A percentile compares a stretch with the other conserved stretches of the same genome.
These are phyloP conservation scores for Triplophysa yarkandensis DNA, from an alignment of 2,797 vertebrate genomes.

Conservation along the genomic window DNA sequence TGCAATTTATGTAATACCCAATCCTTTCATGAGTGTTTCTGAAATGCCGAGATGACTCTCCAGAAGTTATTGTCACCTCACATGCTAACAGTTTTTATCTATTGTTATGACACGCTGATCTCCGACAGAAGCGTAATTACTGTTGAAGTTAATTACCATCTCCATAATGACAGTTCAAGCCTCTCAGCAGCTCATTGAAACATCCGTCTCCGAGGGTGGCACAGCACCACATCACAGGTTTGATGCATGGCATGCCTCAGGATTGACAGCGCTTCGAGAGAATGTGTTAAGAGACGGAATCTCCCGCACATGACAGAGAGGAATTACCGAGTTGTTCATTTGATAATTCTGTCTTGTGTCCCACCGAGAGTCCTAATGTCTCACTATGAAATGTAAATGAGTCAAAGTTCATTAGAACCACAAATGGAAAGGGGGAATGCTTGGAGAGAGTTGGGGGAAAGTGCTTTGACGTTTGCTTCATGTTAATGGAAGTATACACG, in stretches of 20 bases:
- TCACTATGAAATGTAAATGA: slow-evolving; percentile 46
- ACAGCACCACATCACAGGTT: slow-evolving; percentile 42
- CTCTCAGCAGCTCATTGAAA: slow-evolving; percentile 83
- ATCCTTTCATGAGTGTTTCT: neutral
- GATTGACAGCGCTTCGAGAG: neutral
- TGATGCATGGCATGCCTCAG: slow-evolving; percentile 23
- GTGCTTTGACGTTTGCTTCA: neutral
- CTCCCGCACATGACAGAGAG: slow-evolving; percentile 16
- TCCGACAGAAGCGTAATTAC: slow-evolving; percentile 73
- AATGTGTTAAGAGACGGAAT: slow-evolving; percentile 16
- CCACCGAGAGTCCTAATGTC: slow-evolving; percentile 50
- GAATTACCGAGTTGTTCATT: slow-evolving; percentile 56
- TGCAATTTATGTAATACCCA: too few species aligned
- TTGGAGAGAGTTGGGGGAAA: neutral
- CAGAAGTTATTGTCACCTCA: slow-evolving; percentile 2
- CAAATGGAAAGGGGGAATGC: slow-evolving; percentile 50
- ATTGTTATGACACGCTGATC: slow-evolving; percentile 66
- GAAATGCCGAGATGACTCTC: slow-evolving; percentile 18
- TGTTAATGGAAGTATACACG: too few species aligned
- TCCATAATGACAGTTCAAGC: slow-evolving; percentile 79
- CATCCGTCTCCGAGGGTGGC: slow-evolving; percentile 78
- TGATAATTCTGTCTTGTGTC: slow-evolving; percentile 47
- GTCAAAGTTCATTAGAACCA: slow-evolving; percentile 47
- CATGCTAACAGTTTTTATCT: slow-evolving; percentile 29
- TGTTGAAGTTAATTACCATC: slow-evolving; percentile 84